Percentiles rank a stretch among this genome's conserved stretches.
These are phyloP conservation scores for Thaleichthys pacificus DNA, from an alignment of 2,797 vertebrate genomes.

Conservation along the genomic window DNA sequence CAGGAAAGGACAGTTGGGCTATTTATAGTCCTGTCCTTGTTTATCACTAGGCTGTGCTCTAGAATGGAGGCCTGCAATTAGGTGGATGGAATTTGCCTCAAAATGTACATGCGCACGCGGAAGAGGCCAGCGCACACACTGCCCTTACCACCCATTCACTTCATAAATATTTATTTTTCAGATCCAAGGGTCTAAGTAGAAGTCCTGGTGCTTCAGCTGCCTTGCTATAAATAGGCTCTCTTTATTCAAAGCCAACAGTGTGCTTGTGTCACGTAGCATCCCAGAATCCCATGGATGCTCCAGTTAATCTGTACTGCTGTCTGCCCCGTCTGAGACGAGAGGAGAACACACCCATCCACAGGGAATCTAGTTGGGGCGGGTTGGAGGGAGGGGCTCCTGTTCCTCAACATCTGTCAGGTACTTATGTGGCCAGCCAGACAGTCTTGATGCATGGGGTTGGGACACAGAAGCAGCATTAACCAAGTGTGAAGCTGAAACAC, in stretches of 20 bases:
- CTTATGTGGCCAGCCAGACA: no score
- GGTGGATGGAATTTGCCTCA: conserved; percentile 7
- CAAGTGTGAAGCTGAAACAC: no score
- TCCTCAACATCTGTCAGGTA: no score
- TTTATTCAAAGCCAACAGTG: conserved; percentile 57
- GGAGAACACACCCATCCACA: not conserved
- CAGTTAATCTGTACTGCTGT: conserved; percentile 54
- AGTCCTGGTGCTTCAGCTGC: conserved; percentile 53
- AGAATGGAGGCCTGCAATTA: conserved; percentile 12
- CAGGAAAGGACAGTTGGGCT: conserved; percentile 5
- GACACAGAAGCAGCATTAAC: no score
- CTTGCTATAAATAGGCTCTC: conserved; percentile 62
- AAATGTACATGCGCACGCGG: conserved; percentile 5
- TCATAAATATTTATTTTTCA: conserved; percentile 44
- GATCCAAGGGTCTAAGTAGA: conserved; percentile 31
- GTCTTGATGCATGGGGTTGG: no score
- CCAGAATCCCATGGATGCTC: conserved; percentile 55
- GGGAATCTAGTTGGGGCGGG: no score
- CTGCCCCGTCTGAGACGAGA: conserved; percentile 30
- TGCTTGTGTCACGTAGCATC: conserved; percentile 57
- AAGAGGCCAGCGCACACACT: no score
- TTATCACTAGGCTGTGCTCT: conserved; percentile 5
- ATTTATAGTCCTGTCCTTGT: conserved; percentile 24
- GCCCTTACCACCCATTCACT: conserved; percentile 21
- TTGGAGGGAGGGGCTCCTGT: no score